Base-by-base conservation (phyloP, 2,113 vertebrate genomes). In the Scomber colias region DNA sequence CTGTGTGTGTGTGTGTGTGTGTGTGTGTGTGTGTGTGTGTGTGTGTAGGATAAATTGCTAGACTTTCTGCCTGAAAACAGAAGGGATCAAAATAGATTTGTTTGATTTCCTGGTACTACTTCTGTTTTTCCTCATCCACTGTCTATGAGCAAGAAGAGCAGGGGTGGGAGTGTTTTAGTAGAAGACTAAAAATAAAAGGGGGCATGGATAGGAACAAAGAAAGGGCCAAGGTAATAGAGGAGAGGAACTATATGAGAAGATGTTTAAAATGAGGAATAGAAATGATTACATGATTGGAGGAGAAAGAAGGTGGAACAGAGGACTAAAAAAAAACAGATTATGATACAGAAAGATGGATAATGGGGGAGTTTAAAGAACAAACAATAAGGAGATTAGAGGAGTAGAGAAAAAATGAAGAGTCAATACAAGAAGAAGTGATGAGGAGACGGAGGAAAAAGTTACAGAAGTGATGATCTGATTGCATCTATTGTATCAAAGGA, bases 1-100 rank as follows among this genome's bases (percentile, higher is more conserved):
- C 14, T n/a, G 19, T 59, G 46, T 73, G 35, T 56, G n/a, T 51
- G 44, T 59, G 45, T 16, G 27, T 66, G 49, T 59, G 16, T 48
- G 9, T 73, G 14, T 45, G 16, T 48, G 9, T 80, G 14, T 45
- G 51, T 49, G 9, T 56, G 54, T 27, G 27, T 75, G 17, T 60
- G 35, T 71, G n/a, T 61, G 46, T 17, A 50, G 62, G 31, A 21
- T 45, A 74, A 55, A 60, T 70, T 74, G 60, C 67, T 62, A 83
- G 62, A 80, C 73, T 71, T 82, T 76, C 67, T 80, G 59, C 46
- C 49, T 71, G 78, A 76, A 79, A 84, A 81, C 71, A 50, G 68
- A 27, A 60, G 14, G 59, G 48, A 79, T 89, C 80, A 85, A 78
- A 87, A 77, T 81, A 90, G 77, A 90, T 75, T 48, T 55, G 65